phyloP scores from a whole-genome alignment of 2,797 vertebrate species.

The Enteromius unitaeniatus region DNA sequence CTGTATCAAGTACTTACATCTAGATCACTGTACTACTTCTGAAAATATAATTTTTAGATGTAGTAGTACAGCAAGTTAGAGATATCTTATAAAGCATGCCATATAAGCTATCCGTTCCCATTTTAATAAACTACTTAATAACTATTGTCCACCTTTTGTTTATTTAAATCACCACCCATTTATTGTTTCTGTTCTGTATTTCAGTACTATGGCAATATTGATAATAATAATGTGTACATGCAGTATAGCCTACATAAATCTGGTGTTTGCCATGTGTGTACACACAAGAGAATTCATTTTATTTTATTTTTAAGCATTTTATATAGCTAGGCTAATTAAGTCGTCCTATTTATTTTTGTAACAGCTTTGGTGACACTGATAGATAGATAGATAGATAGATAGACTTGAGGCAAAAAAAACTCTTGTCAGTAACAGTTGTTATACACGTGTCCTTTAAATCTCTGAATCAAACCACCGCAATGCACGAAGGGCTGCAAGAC shows the following conservation, averaged over 20 bases:
- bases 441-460: neutral
- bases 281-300: neutral
- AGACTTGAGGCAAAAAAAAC: neutral
- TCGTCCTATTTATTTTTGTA: neutral
- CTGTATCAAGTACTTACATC: neutral
- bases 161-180: neutral
- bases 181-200: neutral
- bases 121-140: neutral
- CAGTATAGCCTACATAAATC: neutral
- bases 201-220: neutral
- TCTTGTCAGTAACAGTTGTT: neutral
- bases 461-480: constrained; percentile 16
- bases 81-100: neutral
- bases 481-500: constrained; percentile 11
- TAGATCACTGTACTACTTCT: neutral
- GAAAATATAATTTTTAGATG: neutral
- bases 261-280: neutral
- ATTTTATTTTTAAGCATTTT: neutral
- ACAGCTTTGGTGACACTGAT: neutral
- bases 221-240: neutral
- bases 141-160: neutral
- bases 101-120: neutral
- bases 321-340: neutral
- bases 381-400: neutral
- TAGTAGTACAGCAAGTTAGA: neutral